Base-by-base conservation (phyloP, 2,113 vertebrate species). In the Ariopsis seemanni region DNA sequence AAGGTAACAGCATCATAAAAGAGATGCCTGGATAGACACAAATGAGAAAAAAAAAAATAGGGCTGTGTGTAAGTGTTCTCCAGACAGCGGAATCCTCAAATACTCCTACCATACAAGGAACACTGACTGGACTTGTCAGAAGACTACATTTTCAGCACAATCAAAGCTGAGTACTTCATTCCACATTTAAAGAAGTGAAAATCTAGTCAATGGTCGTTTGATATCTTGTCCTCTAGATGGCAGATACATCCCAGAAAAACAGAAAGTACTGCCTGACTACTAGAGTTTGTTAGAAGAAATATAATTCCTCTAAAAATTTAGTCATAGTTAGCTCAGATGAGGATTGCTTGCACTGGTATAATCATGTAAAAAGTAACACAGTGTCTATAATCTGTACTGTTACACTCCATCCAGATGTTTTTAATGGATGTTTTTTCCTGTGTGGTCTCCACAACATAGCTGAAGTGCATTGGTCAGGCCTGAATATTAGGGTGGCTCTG, bases 211-310 rank as follows among this genome's bases (percentile, higher is more conserved):
- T 25, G 86, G 89, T 48, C 84, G 78, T 55, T 86, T 65, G 8
- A 57, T 9, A 22, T 25, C 12, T 58, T 15, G 12, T 74, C 74
- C 89, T 67, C 86, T 86, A 88, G 89, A 84, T 88, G 89, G 87
- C 74, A 83, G 63, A 2, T 83, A n/a, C 9, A 5, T 79, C 9
- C 18, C 14, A 42, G 20, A 25, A 48, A 58, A 42, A 62, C 4
- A 85, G 52, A 86, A 50, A 80, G 30, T 30, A 34, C 27, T 80
- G 55, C 27, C 1, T 34, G 55, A 58, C 14, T 20, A 57, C 14
- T 4, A 79, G 7, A 34, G 27, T 62, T 30, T 9, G 17, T 22
- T 2, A 42, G 4, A 74, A 71, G 10, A 27, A 65, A 18, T 2
- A 25, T 25, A 71, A 1, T 71, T 67, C 0, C 2, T 48, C 34